Base-by-base conservation (phyloP, 2,113 vertebrate genomes). In the Peromyscus maniculatus region DNA sequence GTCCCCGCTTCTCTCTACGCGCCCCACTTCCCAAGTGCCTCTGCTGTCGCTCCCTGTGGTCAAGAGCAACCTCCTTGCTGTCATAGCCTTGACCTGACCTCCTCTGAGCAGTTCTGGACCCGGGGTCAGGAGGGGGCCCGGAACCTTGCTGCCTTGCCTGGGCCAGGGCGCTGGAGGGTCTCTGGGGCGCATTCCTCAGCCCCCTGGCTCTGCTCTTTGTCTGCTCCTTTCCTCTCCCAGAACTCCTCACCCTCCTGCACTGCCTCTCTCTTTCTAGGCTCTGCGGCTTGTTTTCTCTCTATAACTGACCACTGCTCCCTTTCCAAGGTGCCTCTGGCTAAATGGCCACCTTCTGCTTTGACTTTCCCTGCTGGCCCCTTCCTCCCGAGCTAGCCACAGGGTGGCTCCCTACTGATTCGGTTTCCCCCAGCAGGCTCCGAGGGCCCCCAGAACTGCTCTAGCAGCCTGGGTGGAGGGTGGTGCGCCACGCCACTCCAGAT, bases 371-470 rank as follows among this genome's bases (percentile, higher is more conserved):
- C 49, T 52, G 84, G 31, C 64, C 84, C 84, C 57, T 86, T n/a
- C 95, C 91, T 88, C 95, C 90, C 3, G 43, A 92, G 93, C 82
- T 39, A 82, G 93, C 96, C 95, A 89, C 95, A 89, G 95, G 97
- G 97, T 1, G 12, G 33, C 97, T 97, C 97, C n/a, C n/a, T 28
- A 46, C 96, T 92, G 80, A 94, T 93, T 96, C 93, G 96, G 26
- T 24, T 4, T 1, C 96, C 93, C 95, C 93, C 94, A 93, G 96
- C 77, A 94, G 69, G 95, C 96, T 95, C 80, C 1, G 84, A 91
- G 90, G 43, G 22, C 69, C 24, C 24, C 91, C 71, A 36, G 77
- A 77, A 97, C 28, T 67, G 89, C 95, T 91, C 84, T 72, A 97
- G 94, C 22, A 97, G 90, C 87, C 97, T 79, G 97, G 22, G n/a